Percentiles rank a stretch among this genome's conserved stretches.
These are phyloP conservation scores for Lycodopsis pacificus DNA, from an alignment of 2,797 vertebrate genomes.

Conservation along the genomic window DNA sequence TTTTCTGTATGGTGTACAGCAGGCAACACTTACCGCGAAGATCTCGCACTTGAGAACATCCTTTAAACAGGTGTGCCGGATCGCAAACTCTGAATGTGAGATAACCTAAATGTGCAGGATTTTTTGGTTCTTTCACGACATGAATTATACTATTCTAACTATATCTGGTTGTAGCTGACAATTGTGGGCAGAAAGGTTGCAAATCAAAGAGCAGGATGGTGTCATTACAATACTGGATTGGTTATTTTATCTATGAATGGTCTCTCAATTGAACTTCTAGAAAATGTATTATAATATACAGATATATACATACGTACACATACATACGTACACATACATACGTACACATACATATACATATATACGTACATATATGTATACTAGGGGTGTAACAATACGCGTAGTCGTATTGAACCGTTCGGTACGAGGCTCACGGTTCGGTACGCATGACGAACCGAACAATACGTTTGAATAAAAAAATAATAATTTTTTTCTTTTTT, in stretches of 20 bases:
- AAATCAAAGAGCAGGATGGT: neutral
- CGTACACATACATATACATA: neutral
- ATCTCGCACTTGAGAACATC: neutral
- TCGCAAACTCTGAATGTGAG: neutral
- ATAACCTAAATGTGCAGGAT: neutral
- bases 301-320: too few species aligned
- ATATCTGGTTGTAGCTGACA: neutral
- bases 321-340: too few species aligned
- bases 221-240: neutral
- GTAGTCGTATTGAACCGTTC: too few species aligned
- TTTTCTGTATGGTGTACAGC: neutral
- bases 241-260: neutral
- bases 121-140: neutral
- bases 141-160: neutral
- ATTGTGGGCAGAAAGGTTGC: neutral
- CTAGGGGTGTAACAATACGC: too few species aligned
- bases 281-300: neutral
- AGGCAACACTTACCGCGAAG: neutral
- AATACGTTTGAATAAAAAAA: too few species aligned
- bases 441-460: too few species aligned
- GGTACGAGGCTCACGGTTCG: too few species aligned
- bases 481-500: too few species aligned
- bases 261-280: neutral
- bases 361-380: neutral
- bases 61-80: neutral